Conservation (phyloP, 2,797 vertebrate species). For the Bufotes viridis region DNA sequence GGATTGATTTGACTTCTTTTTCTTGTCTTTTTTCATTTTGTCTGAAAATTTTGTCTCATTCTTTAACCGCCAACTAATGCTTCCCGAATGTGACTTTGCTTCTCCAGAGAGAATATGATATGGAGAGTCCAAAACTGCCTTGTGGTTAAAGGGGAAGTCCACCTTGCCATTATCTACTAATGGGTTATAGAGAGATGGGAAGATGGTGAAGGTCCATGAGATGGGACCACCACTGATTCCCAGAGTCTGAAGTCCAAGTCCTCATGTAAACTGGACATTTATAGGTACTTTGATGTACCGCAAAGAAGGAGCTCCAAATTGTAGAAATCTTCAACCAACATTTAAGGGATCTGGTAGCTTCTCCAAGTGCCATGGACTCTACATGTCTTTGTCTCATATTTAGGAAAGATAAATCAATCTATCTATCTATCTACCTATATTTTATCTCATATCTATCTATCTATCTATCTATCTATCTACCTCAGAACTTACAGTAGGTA, state of each 20-base stretch:
- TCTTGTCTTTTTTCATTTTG: conserved; percentile 40
- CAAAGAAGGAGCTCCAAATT: no score
- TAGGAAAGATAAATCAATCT: no score
- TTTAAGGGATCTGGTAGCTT: no score
- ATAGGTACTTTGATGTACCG: no score
- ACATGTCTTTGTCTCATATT: no score
- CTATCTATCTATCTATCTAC: no score
- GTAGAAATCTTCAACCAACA: no score
- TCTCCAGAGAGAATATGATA: not conserved
- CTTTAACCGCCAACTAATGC: conserved; percentile 32
- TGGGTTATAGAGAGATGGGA: not conserved
- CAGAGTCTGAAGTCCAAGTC: not conserved
- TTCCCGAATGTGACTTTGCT: conserved; percentile 14
- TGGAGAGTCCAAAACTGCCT: not conserved
- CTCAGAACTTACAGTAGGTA: no score
- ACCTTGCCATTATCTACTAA: not conserved
- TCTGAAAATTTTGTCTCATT: conserved; percentile 55
- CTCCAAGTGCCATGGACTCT: no score
- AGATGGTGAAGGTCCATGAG: not conserved
- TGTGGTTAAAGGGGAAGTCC: not conserved
- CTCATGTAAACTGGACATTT: not conserved
- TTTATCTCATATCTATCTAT: no score
- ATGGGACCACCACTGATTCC: not conserved
- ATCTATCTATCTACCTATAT: no score
- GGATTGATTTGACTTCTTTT: conserved; percentile 41